phyloP scores from a whole-genome alignment of 2,797 vertebrate species.

The Martes flavigula region DNA sequence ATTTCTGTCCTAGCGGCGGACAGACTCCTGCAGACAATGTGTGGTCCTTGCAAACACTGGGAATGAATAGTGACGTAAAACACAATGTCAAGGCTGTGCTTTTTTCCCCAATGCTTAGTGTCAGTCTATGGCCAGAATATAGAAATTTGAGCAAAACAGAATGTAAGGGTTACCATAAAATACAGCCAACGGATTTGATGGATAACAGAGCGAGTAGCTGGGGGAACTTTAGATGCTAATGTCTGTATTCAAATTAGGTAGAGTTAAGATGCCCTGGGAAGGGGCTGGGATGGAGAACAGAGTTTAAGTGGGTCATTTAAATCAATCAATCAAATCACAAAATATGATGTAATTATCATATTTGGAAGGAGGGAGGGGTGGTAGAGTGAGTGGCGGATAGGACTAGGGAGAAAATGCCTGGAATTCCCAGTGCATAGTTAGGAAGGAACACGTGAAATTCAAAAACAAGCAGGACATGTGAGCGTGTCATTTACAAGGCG shows the following conservation, averaged over 20 bases:
- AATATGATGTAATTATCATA: background rate
- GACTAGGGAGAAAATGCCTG: background rate
- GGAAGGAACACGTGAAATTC: background rate
- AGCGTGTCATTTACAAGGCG: background rate
- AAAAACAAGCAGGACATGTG: background rate
- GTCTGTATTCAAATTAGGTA: background rate
- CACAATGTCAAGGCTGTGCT: background rate
- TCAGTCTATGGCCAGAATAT: background rate
- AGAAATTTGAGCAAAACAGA: background rate
- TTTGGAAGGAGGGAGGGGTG: background rate
- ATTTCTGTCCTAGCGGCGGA: background rate
- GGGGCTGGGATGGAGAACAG: background rate
- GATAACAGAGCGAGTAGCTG: accelerated
- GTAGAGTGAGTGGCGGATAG: background rate
- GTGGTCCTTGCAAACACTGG: background rate
- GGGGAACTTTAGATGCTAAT: background rate
- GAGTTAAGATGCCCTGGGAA: background rate
- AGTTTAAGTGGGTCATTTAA: background rate
- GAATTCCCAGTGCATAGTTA: background rate
- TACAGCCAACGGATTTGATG: accelerated
- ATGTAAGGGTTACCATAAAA: background rate
- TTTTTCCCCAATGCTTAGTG: background rate
- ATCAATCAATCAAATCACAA: constrained; percentile 4
- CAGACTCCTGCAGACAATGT: background rate
- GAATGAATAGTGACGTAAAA: background rate